phyloP scores from a whole-genome alignment of 2,113 vertebrate genomes.

The Lampris incognitus region DNA sequence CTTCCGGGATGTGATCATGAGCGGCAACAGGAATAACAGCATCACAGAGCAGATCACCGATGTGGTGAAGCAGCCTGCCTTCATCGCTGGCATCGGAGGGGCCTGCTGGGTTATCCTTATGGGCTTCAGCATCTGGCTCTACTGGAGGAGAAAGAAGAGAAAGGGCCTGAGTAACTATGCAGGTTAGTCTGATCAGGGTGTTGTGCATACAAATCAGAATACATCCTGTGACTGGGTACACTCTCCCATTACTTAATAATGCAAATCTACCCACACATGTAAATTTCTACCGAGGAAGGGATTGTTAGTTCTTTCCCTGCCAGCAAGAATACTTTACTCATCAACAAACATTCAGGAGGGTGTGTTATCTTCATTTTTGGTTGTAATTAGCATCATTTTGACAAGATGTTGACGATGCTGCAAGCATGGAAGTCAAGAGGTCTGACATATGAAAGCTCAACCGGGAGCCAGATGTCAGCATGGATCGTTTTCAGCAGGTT shows the following conservation, averaged over 20 bases:
- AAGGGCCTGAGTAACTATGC: conserved; percentile 99
- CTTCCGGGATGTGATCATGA: conserved; percentile 93
- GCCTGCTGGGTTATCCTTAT: conserved; percentile 99
- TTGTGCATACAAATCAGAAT: too few relatives aligned
- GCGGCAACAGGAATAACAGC: conserved; percentile 94
- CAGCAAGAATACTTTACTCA: not conserved
- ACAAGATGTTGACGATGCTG: conserved; percentile 20
- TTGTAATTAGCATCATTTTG: conserved; percentile 18
- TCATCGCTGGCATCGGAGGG: conserved; percentile 97
- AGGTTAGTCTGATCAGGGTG: conserved; percentile 82
- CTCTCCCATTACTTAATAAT: conserved; percentile 10
- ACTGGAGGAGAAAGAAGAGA: conserved; percentile 99
- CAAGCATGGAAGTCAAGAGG: not conserved
- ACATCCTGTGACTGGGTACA: too few relatives aligned
- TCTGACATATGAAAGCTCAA: conserved; percentile 38
- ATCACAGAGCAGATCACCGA: conserved; percentile 99
- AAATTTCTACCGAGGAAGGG: not conserved
- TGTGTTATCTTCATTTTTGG: not conserved
- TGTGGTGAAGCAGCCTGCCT: conserved; percentile 98
- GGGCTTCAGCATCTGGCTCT: conserved; percentile 99
- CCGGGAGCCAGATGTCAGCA: conserved; percentile 54
- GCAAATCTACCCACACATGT: not conserved
- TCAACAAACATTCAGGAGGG: not conserved
- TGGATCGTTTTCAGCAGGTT: conserved; percentile 43
- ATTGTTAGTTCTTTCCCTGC: not conserved